Evolutionary conservation across 2,888 invertebrate species (phyloP).

Genomic region (Mongoloraphidia duomilia): DNA sequence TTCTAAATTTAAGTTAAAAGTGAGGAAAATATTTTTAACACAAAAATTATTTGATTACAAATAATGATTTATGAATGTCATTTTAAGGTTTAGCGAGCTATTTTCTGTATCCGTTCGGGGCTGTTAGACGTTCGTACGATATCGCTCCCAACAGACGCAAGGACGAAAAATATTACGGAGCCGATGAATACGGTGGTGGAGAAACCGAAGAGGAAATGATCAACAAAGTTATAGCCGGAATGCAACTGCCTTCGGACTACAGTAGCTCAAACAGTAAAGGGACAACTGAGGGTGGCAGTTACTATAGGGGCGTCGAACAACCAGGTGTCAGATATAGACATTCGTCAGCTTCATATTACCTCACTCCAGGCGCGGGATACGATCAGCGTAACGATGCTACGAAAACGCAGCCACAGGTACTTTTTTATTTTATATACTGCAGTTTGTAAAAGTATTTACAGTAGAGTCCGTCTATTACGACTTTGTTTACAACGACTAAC

Average conservation of each 20-base stretch:
- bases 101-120: slow-evolving; percentile 59
- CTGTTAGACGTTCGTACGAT: slow-evolving; percentile 48
- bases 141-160: slow-evolving; percentile 41
- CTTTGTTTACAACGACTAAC: no score
- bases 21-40: no score
- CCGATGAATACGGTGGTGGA: slow-evolving; percentile 53
- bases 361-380: no score
- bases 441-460: no score
- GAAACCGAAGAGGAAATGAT: slow-evolving; percentile 65
- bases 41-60: no score
- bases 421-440: no score
- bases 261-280: slow-evolving; percentile 12
- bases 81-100: slow-evolving; percentile 48
- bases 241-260: slow-evolving; percentile 25
- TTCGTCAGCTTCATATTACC: no score
- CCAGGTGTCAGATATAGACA: slow-evolving; percentile 6
- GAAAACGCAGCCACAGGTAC: no score
- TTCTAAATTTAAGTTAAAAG: no score
- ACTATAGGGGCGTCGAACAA: slow-evolving; percentile 19
- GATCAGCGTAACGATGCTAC: no score
- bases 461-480: no score
- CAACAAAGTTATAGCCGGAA: slow-evolving; percentile 58
- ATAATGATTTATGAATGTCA: no score
- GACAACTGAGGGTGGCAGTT: slow-evolving; percentile 13
- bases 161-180: slow-evolving; percentile 49